Conservation (phyloP, 2,888 invertebrate genomes). For the Nesidiocoris tenuis region DNA sequence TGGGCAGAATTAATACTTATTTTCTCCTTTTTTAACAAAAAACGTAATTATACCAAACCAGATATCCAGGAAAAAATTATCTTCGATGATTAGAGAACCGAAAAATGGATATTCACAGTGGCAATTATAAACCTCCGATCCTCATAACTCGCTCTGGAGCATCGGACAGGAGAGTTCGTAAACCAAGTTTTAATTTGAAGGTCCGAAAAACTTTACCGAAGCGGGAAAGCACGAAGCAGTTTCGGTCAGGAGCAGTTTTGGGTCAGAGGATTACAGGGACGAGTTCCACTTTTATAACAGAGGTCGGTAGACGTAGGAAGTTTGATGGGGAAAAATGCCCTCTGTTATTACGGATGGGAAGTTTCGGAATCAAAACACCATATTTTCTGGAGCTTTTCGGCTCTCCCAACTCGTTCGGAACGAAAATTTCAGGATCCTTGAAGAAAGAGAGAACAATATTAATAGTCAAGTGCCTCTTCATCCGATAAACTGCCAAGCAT, state of each 20-base stretch:
- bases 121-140: background rate
- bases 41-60: background rate
- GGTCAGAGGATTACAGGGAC: slow-evolving; percentile 2
- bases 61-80: too few relatives aligned
- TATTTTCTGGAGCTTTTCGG: background rate
- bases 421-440: background rate
- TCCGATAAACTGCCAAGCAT: too few relatives aligned
- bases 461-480: too few relatives aligned
- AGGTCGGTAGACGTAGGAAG: background rate
- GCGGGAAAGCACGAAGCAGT: background rate
- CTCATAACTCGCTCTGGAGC: background rate
- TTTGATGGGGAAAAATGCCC: background rate
- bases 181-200: slow-evolving; percentile 28
- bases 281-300: slow-evolving; percentile 23
- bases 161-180: background rate
- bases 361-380: slow-evolving; percentile 22
- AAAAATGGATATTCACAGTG: background rate
- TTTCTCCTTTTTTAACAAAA: too few relatives aligned
- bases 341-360: slow-evolving; percentile 13
- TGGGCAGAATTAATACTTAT: too few relatives aligned
- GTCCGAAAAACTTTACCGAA: background rate
- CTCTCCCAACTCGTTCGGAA: background rate
- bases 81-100: background rate
- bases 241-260: slow-evolving; percentile 1
- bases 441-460: too few relatives aligned